These are phyloP conservation scores for Neoniphon sammara DNA, from an alignment of 2,797 vertebrate species.

Conservation along the genomic window DNA sequence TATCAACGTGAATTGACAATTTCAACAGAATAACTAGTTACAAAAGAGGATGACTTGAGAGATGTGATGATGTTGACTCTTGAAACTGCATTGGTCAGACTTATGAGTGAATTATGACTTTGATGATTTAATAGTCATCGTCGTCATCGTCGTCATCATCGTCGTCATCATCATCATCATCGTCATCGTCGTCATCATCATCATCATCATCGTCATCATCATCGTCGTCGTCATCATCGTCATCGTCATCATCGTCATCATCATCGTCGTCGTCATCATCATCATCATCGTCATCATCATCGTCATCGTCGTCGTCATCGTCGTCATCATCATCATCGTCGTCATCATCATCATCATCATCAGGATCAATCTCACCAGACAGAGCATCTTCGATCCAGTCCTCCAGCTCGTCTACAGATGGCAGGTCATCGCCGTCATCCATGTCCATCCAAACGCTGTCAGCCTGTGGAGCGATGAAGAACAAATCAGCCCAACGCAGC, in stretches of 20 bases:
- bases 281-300: constrained; percentile 61
- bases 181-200: constrained; percentile 73
- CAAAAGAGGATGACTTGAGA: constrained; percentile 68
- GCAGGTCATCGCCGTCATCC: constrained; percentile 89
- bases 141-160: constrained; percentile 55
- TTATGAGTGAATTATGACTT: constrained; percentile 56
- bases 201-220: constrained; percentile 78
- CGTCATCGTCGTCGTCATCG: constrained; percentile 74
- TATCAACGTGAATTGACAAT: constrained; percentile 61
- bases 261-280: constrained; percentile 74
- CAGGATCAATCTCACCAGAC: constrained; percentile 87
- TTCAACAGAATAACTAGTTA: constrained; percentile 66
- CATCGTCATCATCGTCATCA: constrained; percentile 74
- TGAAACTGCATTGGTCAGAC: constrained; percentile 78
- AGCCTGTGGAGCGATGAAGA: constrained; percentile 76
- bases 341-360: constrained; percentile 83
- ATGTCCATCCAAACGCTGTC: constrained; percentile 93
- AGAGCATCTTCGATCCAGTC: constrained; percentile 92
- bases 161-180: constrained; percentile 60
- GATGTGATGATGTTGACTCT: constrained; percentile 72
- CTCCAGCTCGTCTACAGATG: constrained; percentile 87
- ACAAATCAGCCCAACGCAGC: neutral
- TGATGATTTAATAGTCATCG: constrained; percentile 68
- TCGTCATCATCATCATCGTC: constrained; percentile 80
- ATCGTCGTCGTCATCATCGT: constrained; percentile 72